These are phyloP conservation scores for Alsophila aescularia DNA, from an alignment of 2,888 invertebrate genomes.

Conservation along the genomic window DNA sequence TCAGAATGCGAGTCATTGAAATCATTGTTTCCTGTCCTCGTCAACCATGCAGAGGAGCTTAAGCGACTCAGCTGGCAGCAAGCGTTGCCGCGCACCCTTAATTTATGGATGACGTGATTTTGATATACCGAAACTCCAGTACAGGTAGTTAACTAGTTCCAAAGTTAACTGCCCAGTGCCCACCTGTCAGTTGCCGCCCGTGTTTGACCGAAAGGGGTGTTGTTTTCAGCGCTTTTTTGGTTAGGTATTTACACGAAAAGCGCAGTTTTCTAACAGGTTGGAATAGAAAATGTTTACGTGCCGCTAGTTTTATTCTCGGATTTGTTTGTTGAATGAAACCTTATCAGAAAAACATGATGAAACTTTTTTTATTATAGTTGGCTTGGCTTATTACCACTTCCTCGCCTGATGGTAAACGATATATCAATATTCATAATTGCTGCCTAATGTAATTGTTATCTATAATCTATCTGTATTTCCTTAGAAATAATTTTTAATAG, in stretches of 20 bases:
- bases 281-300: neutral
- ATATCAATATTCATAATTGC: too few species aligned
- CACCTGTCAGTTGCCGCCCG: slow-evolving; percentile 31
- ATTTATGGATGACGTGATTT: slow-evolving; percentile 76
- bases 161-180: slow-evolving; percentile 51
- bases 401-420: too few species aligned
- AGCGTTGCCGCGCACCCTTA: slow-evolving; percentile 49
- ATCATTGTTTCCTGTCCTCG: slow-evolving; percentile 54
- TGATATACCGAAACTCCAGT: slow-evolving; percentile 59
- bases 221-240: slow-evolving; percentile 1
- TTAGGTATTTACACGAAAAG: slow-evolving; percentile 2
- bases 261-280: neutral
- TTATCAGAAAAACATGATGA: too few species aligned
- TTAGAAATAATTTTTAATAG: too few species aligned
- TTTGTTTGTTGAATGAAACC: too few species aligned
- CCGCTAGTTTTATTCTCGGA: neutral
- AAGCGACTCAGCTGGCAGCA: slow-evolving; percentile 61
- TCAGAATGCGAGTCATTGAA: neutral
- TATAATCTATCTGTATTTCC: too few species aligned
- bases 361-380: too few species aligned
- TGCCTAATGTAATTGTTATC: too few species aligned
- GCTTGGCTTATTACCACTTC: too few species aligned
- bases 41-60: slow-evolving; percentile 71
- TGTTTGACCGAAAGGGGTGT: slow-evolving; percentile 5
- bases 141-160: slow-evolving; percentile 36